Conservation (phyloP, 2,888 invertebrate species). For the Smittia aterrima region DNA sequence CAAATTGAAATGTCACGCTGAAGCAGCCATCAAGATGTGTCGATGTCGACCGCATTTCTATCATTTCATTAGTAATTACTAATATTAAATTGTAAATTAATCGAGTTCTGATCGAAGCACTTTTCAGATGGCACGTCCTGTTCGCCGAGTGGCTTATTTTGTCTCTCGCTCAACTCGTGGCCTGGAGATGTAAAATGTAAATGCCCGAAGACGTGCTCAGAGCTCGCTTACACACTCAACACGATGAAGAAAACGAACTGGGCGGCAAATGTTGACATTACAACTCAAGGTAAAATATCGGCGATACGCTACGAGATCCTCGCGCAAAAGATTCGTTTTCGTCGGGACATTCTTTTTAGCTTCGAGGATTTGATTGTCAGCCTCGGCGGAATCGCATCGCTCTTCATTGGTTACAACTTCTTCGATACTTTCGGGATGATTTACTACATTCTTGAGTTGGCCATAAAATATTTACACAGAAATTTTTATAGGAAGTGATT, state of each 20-base stretch:
- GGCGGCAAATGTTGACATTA: background rate
- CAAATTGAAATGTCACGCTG: conserved; percentile 56
- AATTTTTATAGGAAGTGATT: background rate
- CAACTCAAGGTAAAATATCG: conserved; percentile 47
- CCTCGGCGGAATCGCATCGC: conserved; percentile 58
- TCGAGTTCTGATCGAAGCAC: background rate
- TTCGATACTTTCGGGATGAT: conserved; percentile 54
- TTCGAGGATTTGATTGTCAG: conserved; percentile 60
- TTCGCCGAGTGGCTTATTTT: conserved; percentile 1
- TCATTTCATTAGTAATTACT: conserved; percentile 8
- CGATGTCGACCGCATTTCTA: conserved; percentile 20
- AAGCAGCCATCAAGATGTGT: conserved; percentile 53
- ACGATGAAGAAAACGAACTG: conserved; percentile 32
- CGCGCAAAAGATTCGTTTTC: conserved; percentile 57
- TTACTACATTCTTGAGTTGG: conserved; percentile 33
- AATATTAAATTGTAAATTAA: conserved; percentile 12
- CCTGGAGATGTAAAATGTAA: conserved; percentile 1
- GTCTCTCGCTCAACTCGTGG: conserved; percentile 4
- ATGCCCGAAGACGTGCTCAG: conserved; percentile 17
- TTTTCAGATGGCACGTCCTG: conserved; percentile 39
- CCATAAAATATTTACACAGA: background rate
- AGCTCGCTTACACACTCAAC: conserved; percentile 9
- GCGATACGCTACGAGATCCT: conserved; percentile 59
- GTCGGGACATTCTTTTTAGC: conserved; percentile 58
- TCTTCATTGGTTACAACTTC: conserved; percentile 58